Evolutionary conservation across 2,797 vertebrate genomes (phyloP).

Genomic region (Rhynchonycteris naso): DNA sequence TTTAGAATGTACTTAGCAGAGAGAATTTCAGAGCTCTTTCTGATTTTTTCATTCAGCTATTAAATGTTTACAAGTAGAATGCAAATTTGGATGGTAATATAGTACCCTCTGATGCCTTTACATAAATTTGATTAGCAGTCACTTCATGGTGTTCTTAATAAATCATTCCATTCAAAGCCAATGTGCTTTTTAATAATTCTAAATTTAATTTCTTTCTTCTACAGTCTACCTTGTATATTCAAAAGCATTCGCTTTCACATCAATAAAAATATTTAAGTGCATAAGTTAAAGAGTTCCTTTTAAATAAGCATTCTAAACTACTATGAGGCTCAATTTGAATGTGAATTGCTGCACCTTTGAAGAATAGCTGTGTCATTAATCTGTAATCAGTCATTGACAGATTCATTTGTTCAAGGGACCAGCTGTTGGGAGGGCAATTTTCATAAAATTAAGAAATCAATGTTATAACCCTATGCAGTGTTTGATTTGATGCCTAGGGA

Average conservation of each 20-base stretch:
- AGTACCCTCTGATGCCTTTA: slow-evolving; percentile 59
- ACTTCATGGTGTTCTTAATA: slow-evolving; percentile 62
- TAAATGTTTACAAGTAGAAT: slow-evolving; percentile 54
- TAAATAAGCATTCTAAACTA: not conserved
- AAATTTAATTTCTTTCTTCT: slow-evolving; percentile 53
- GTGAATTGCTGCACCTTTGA: slow-evolving; percentile 67
- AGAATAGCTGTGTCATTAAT: slow-evolving; percentile 77
- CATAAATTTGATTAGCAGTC: slow-evolving; percentile 73
- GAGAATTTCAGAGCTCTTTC: slow-evolving; percentile 29
- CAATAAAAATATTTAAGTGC: slow-evolving; percentile 52
- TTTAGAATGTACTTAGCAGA: not conserved
- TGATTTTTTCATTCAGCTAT: slow-evolving; percentile 57
- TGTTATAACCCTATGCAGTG: slow-evolving; percentile 78
- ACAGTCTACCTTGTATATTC: not conserved
- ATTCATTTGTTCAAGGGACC: slow-evolving; percentile 80
- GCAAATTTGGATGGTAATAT: slow-evolving; percentile 67
- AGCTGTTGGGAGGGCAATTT: slow-evolving; percentile 82
- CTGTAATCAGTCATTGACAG: slow-evolving; percentile 77
- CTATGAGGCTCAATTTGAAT: slow-evolving; percentile 43
- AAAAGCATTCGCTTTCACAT: slow-evolving; percentile 26
- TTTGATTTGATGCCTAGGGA: slow-evolving; percentile 78
- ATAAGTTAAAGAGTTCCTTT: slow-evolving; percentile 48
- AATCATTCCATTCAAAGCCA: slow-evolving; percentile 61
- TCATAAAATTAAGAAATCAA: slow-evolving; percentile 84
- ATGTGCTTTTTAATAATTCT: slow-evolving; percentile 52